Percentiles rank a stretch among this genome's conserved stretches.
Conservation (phyloP, 2,888 invertebrate species). For the Hipparchia semele region DNA sequence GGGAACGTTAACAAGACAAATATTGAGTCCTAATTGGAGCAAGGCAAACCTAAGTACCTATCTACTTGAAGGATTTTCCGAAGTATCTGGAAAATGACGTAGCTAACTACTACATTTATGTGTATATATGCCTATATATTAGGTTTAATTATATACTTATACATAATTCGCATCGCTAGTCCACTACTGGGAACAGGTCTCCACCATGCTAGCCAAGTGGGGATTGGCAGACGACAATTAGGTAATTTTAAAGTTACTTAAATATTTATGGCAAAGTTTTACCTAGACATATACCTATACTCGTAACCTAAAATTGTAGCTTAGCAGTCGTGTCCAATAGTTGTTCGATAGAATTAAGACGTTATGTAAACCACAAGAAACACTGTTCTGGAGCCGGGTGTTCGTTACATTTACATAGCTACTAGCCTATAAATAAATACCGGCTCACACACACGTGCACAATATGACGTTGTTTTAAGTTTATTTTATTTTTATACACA, state of each 20-base stretch:
- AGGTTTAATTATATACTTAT: no score
- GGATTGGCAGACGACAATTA: no score
- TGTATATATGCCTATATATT: no score
- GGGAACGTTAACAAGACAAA: neutral
- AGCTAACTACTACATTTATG: no score
- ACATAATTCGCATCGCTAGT: no score
- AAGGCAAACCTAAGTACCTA: neutral
- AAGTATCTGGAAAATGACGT: neutral
- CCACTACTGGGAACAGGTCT: no score
- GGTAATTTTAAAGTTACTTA: no score
- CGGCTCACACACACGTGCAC: conserved; percentile 79
- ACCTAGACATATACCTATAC: no score
- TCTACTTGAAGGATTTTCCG: neutral
- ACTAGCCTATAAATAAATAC: conserved; percentile 83
- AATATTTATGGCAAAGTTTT: no score
- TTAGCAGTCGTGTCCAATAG: neutral
- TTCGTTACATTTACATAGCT: conserved; percentile 80
- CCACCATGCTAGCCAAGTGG: no score
- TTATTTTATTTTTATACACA: conserved; percentile 82
- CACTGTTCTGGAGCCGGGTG: conserved; percentile 63
- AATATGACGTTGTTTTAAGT: conserved; percentile 81
- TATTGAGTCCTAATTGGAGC: neutral
- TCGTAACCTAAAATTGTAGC: no score
- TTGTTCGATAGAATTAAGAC: conserved; percentile 70
- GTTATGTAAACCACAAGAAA: conserved; percentile 78